Conservation (phyloP, 2,797 vertebrate species). For the Cyprinodon diabolis region DNA sequence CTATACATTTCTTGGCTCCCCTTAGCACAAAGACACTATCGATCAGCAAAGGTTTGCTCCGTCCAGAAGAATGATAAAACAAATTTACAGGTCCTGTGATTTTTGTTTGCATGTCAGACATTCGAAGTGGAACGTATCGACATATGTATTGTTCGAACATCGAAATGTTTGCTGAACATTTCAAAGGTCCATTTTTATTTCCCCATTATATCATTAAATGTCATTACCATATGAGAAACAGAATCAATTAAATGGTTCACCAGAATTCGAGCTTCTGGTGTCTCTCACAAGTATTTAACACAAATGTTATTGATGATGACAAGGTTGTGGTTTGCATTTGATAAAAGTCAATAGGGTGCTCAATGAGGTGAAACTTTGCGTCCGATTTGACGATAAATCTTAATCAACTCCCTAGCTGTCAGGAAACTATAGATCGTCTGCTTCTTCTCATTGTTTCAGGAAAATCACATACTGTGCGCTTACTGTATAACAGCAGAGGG, state of each 20-base stretch:
- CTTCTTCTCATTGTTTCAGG: conserved; percentile 40
- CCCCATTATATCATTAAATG: not conserved
- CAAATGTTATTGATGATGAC: not conserved
- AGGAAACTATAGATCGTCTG: conserved; percentile 51
- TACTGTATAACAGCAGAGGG: conserved; percentile 62
- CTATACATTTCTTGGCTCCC: conserved; percentile 20
- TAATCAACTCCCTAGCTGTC: conserved; percentile 33
- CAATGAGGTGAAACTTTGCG: conserved; percentile 6
- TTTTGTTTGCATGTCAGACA: conserved; percentile 55
- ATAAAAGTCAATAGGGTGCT: conserved; percentile 12
- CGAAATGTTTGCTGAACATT: conserved; percentile 30
- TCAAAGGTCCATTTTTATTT: conserved; percentile 18
- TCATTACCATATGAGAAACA: conserved; percentile 8
- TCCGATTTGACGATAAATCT: conserved; percentile 13
- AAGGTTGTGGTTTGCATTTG: not conserved
- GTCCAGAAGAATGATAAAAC: conserved; percentile 51
- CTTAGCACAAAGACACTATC: conserved; percentile 62
- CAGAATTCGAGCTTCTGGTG: conserved; percentile 21
- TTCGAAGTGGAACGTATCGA: conserved; percentile 47
- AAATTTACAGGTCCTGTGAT: conserved; percentile 44
- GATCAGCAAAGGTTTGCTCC: conserved; percentile 48
- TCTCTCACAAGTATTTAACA: conserved; percentile 29
- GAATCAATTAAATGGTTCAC: conserved; percentile 13
- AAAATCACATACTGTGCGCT: conserved; percentile 64
- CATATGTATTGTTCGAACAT: conserved; percentile 42